Evolutionary conservation across 2,113 vertebrate genomes (phyloP).

Genomic region (Pelmatolapia mariae): DNA sequence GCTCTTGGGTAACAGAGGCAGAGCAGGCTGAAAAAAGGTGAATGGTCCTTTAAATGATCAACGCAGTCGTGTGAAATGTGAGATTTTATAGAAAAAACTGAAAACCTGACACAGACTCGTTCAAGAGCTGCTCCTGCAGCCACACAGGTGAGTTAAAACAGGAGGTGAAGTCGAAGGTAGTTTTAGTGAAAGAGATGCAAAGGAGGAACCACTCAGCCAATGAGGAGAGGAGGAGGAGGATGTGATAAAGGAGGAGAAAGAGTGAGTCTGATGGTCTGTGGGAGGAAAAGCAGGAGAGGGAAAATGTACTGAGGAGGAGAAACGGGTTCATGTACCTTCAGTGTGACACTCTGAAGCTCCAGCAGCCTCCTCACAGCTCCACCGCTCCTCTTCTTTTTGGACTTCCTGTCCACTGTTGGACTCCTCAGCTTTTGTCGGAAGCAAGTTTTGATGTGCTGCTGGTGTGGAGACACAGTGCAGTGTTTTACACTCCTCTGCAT

Average conservation of each 20-base stretch:
- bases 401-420: background rate
- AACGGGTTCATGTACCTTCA: constrained; percentile 45
- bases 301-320: background rate
- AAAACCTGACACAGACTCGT: background rate
- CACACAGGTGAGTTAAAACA: background rate
- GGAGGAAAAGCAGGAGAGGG: background rate
- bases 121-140: background rate
- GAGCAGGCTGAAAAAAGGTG: background rate
- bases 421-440: background rate
- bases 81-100: background rate
- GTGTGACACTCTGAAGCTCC: constrained; percentile 9
- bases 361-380: background rate
- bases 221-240: background rate
- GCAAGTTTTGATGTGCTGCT: background rate
- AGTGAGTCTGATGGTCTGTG: background rate
- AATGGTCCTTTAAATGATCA: background rate
- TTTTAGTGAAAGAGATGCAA: background rate
- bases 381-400: background rate
- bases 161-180: background rate
- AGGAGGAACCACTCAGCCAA: background rate
- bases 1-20: background rate
- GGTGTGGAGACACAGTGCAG: background rate
- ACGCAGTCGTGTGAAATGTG: background rate
- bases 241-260: background rate
- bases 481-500: fast-evolving